These are phyloP conservation scores for Ochropleura plecta DNA, from an alignment of 2,888 invertebrate species.

Conservation along the genomic window DNA sequence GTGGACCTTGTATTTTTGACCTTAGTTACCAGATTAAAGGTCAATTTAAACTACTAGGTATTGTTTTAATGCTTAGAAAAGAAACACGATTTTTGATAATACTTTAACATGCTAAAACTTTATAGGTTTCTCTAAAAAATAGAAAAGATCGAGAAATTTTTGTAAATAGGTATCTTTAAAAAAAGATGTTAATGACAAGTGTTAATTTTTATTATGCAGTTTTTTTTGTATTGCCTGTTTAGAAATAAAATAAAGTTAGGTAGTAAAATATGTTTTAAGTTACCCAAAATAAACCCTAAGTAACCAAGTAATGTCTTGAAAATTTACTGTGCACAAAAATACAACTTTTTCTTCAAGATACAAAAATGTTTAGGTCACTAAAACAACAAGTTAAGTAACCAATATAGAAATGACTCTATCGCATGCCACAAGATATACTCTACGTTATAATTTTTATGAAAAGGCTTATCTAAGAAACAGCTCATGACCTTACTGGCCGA, in stretches of 20 bases:
- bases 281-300: neutral
- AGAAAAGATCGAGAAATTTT: neutral
- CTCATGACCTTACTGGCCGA: slow-evolving; percentile 64
- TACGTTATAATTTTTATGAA: slow-evolving; percentile 64
- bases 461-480: slow-evolving; percentile 54
- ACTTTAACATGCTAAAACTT: neutral
- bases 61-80: slow-evolving; percentile 48
- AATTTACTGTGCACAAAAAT: neutral
- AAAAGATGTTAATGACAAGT: no score
- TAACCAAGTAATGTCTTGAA: neutral
- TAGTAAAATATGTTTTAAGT: neutral
- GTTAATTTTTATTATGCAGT: no score
- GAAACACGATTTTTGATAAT: neutral
- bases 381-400: slow-evolving; percentile 6
- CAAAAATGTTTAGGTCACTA: neutral
- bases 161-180: neutral
- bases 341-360: neutral
- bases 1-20: slow-evolving; percentile 58
- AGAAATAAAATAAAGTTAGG: neutral
- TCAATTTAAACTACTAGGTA: slow-evolving; percentile 45
- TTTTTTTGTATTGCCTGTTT: neutral
- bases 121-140: neutral
- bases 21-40: slow-evolving; percentile 61
- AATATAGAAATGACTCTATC: slow-evolving; percentile 36
- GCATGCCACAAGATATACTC: slow-evolving; percentile 52